Evolutionary conservation across 2,888 invertebrate genomes (phyloP), one percentile per base, ranked within the genome.

Genomic region (Netelia virgata): DNA sequence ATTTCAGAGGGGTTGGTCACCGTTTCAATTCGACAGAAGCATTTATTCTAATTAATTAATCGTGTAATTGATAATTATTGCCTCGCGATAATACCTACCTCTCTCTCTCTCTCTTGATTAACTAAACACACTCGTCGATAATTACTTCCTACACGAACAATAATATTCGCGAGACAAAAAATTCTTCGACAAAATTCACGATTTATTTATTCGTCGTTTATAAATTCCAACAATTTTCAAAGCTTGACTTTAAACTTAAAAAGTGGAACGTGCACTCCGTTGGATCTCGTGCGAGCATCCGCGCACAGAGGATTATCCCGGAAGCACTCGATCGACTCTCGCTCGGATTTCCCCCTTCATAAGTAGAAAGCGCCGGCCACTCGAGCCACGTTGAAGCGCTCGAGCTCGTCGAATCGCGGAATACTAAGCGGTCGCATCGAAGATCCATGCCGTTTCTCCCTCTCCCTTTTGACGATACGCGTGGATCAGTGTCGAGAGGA

Each of bases 351-450:
- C 18, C 14, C 53, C 28, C n/a, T 41, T 53, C 28, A 23, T 36
- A 11, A 10, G 53, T 10, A 20, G 36, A 50, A 53, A 47, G 14
- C 47, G 18, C 16, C 20, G 41, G 64, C 63, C 59, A 47, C 73
- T 73, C 20, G 55, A 75, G 55, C 16, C 20, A 53, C 20, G 64
- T 55, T 74, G 16, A 16, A 74, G 36, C 20, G 41, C 61, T 14
- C 8, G 43, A 43, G 14, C 23, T 61, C 47, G 14, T 43, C 23
- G 23, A 20, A 55, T 50, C 64, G 41, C 14, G 36, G 53, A 75
- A 53, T 55, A 53, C 75, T 36, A 63, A 55, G 53, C 75, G 47
- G 11, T 55, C 28, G 36, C 69, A 53, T 64, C 64, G 63, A 53
- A 14, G 53, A 18, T 75, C 75, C 16, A 47, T 47, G 47, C 11